phyloP scores from a whole-genome alignment of 2,888 invertebrate species.

The Smittia sp. region DNA sequence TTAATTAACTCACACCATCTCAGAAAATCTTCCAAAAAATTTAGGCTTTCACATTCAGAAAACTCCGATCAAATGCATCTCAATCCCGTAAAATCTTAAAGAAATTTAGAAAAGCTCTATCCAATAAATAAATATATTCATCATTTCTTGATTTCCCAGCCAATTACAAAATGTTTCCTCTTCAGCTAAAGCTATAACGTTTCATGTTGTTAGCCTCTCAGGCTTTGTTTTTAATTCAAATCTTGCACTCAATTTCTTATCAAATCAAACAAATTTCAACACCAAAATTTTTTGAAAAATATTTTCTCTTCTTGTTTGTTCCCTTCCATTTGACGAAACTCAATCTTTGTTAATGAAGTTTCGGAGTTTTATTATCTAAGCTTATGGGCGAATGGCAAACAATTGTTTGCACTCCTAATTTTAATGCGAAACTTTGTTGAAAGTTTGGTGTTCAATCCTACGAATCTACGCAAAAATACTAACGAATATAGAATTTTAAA shows the following conservation, averaged over 20 bases:
- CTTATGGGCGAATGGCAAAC: constrained; percentile 6
- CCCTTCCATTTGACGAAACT: no score
- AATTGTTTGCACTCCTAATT: background rate
- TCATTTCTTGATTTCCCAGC: background rate
- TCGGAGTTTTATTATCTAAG: background rate
- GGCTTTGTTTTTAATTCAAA: background rate
- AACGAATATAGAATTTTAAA: constrained; percentile 41
- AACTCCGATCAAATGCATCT: no score
- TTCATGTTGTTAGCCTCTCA: background rate
- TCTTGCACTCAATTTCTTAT: constrained; percentile 1
- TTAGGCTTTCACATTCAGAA: no score
- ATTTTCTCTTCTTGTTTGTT: no score
- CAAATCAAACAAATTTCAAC: constrained; percentile 4
- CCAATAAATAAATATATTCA: background rate
- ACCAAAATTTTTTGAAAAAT: constrained; percentile 2
- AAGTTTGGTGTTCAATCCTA: background rate
- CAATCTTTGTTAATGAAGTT: no score
- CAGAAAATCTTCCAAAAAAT: no score
- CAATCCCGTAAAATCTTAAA: no score
- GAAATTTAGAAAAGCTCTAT: no score
- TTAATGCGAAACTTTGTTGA: background rate
- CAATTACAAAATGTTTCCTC: constrained; percentile 14
- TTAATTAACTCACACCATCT: no score
- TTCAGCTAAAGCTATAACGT: background rate
- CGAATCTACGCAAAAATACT: constrained; percentile 34